These are phyloP conservation scores for Argentina silus DNA, from an alignment of 2,797 vertebrate genomes.

Conservation along the genomic window DNA sequence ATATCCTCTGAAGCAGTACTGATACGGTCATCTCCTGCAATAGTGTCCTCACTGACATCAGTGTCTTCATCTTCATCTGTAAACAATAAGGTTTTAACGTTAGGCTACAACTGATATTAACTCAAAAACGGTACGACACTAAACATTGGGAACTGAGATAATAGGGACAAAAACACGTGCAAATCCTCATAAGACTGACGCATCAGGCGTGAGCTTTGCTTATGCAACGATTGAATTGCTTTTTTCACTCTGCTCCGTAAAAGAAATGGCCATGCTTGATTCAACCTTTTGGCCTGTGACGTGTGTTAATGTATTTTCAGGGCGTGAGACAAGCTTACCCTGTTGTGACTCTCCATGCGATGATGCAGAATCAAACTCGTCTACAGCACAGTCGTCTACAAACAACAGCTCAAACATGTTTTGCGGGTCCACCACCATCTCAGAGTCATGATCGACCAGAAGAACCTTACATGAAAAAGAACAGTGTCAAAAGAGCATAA, in stretches of 20 bases:
- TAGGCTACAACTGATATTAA: background rate
- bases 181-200: background rate
- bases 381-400: background rate
- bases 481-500: background rate
- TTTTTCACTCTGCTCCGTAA: too few relatives aligned
- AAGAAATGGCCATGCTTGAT: too few relatives aligned
- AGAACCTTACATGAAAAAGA: constrained; percentile 44
- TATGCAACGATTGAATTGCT: too few relatives aligned
- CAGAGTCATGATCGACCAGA: constrained; percentile 49
- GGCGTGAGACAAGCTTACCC: background rate
- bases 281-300: too few relatives aligned
- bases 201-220: too few relatives aligned
- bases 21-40: background rate
- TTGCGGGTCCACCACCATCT: constrained; percentile 51
- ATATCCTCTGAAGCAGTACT: constrained; percentile 36
- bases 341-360: background rate
- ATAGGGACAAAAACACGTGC: background rate
- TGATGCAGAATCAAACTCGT: background rate
- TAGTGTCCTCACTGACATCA: background rate
- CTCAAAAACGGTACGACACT: background rate
- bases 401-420: constrained; percentile 52
- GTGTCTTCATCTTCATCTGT: constrained; percentile 23
- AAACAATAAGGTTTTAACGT: constrained; percentile 5
- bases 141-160: too few relatives aligned
- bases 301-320: too few relatives aligned